Conservation (phyloP, 1,140 invertebrate species). For the Neodiprion fabricii region DNA sequence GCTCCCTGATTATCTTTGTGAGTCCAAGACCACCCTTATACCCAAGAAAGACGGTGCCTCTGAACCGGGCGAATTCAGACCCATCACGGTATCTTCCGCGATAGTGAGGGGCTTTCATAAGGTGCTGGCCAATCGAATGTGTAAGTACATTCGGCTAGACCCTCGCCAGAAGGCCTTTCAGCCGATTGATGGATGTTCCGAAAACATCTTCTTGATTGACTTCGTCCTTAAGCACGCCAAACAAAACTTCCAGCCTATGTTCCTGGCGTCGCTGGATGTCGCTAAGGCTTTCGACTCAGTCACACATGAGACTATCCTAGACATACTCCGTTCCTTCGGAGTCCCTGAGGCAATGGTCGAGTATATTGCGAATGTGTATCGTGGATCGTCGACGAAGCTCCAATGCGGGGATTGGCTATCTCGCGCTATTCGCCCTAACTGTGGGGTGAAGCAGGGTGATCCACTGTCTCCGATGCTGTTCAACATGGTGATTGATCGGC, state of each 20-base stretch:
- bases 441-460: slow-evolving; percentile 20
- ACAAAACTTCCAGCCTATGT: slow-evolving; percentile 1
- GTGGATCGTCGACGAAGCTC: slow-evolving; percentile 7
- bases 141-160: too few species aligned
- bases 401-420: not conserved
- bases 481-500: not conserved
- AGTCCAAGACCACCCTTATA: too few species aligned
- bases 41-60: too few species aligned
- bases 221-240: not conserved
- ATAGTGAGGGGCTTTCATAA: too few species aligned
- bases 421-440: not conserved
- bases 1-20: too few species aligned
- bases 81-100: too few species aligned
- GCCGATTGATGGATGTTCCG: too few species aligned
- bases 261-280: slow-evolving; percentile 10
- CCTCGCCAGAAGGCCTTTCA: too few species aligned
- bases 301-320: not conserved
- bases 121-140: too few species aligned
- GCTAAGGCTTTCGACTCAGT: slow-evolving; percentile 26
- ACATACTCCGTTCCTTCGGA: not conserved
- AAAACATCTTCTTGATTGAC: too few species aligned
- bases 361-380: too few species aligned
- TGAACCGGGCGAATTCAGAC: too few species aligned
- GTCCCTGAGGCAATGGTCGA: not conserved
- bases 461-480: slow-evolving; percentile 18